Evolutionary conservation across 1,140 invertebrate genomes (phyloP), one percentile per base, ranked within the genome.

Genomic region (Myzus persicae): DNA sequence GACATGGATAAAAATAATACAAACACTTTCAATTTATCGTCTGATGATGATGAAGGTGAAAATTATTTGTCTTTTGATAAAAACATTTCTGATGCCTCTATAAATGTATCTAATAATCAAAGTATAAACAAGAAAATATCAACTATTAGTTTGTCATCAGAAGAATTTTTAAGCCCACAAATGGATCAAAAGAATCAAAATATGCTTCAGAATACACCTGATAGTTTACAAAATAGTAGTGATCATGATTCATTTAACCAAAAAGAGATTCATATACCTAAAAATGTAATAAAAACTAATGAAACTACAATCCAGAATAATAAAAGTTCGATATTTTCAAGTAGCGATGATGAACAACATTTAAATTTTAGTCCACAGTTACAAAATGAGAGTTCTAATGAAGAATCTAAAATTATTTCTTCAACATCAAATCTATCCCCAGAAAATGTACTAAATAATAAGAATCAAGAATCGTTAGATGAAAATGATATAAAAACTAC

Each of bases 31-130:
- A 90, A 31, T 67, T 2, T n/a, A 42, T n/a, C 67, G 6, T 90
- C 89, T 67, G 89, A 90, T 90, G 89, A 89, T 89, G 87, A 90
- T 85, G 81, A 85, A 54, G 81, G 85, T 54, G 46, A 84, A 38
- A 38, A 82, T 84, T n/a, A 48, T 48, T 92, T 92, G 26, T 51
- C 91, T 20, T 54, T 90, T 24, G 54, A 90, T 31, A 90, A 51
- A 2, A 36, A 54, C 18, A 48, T 54, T 90, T 67, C 51, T n/a
- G 26, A 90, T 42, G 26, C 4, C 9, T 90, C 38, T 31, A 90
- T 42, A 7, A 40, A 40, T n/a, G 6, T 26, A 40, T 54, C 46
- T 89, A 67, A 90, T 67, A 14, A 11, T n/a, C 76, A 93, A 93
- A 84, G n/a, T 46, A 48, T 48, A 42, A 48, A 91, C 18, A 18